Base-by-base conservation (phyloP, 2,888 invertebrate species). In the Apotomis turbidana region DNA sequence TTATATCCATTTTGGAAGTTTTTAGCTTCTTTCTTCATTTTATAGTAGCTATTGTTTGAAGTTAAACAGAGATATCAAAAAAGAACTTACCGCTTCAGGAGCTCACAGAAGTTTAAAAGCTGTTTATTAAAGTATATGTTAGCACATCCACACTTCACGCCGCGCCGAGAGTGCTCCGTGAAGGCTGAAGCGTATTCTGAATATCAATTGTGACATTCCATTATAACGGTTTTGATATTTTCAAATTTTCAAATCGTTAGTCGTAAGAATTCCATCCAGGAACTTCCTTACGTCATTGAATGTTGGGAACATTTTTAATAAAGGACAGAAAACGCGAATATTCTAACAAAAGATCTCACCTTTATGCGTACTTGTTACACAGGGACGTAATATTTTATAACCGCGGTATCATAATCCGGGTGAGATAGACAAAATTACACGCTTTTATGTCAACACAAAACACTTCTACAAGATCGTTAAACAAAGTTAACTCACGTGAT, bases 401-500 rank as follows among this genome's bases (percentile, higher is more conserved):
- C 49, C 57, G 44, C 59, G 67, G 67, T 49, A 49, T 10, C 58
- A 54, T 68, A 68, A 67, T 57, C 51, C 76, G 72, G 73, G 76
- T 76, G 74, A 73, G 75, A 76, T 75, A 71, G 74, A 76, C 74
- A 75, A 76, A 62, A 71, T 71, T 68, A 51, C 57, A 51, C 51
- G 57, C 71, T 67, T 60, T 68, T 63, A 63, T 63, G 58, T 55
- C 63, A 68, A 66, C 62, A 74, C 66, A 64, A 69, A 73, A 64
- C 69, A 63, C 54, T 60, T 62, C 55, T 54, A 66, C 61, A 67
- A 61, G 67, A 70, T 62, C 70, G 67, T 67, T 63, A 72, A 72
- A 72, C 54, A 63, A 72, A 63, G 63, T 72, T 59, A 68, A 52
- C 63, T 63, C 70, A 59, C 58, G 67, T 70, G 67, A 64, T 60